Evolutionary conservation across 2,797 vertebrate genomes (phyloP).

Genomic region (Ptychadena robeensis): DNA sequence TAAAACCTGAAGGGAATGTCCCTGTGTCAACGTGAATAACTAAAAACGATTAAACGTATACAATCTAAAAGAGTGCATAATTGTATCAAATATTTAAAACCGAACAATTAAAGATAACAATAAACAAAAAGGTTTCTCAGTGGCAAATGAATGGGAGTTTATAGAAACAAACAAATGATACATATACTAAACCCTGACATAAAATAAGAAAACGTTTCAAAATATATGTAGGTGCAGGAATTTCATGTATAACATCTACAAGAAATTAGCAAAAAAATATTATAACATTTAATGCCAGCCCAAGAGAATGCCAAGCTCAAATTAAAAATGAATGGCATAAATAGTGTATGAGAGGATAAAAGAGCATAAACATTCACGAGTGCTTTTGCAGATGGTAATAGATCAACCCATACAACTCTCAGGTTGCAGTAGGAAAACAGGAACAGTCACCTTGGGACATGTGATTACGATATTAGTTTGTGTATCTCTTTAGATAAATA

Average conservation of each 20-base stretch:
- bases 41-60: background rate
- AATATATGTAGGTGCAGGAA: background rate
- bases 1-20: slow-evolving; percentile 48
- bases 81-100: background rate
- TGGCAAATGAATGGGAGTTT: background rate
- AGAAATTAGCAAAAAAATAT: slow-evolving; percentile 5
- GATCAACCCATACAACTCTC: slow-evolving; percentile 4
- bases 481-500: background rate
- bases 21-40: background rate
- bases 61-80: background rate
- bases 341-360: slow-evolving; percentile 14
- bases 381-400: slow-evolving; percentile 9
- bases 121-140: background rate
- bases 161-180: background rate
- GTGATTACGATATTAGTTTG: background rate
- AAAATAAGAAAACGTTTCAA: background rate
- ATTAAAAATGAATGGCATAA: slow-evolving; percentile 14
- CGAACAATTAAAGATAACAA: background rate
- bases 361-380: slow-evolving; percentile 3
- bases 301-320: background rate
- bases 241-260: background rate
- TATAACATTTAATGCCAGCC: background rate
- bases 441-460: slow-evolving; percentile 9
- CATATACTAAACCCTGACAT: background rate
- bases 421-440: slow-evolving; percentile 5